Evolutionary conservation across 2,888 invertebrate genomes (phyloP).

Genomic region (Drepana falcataria): DNA sequence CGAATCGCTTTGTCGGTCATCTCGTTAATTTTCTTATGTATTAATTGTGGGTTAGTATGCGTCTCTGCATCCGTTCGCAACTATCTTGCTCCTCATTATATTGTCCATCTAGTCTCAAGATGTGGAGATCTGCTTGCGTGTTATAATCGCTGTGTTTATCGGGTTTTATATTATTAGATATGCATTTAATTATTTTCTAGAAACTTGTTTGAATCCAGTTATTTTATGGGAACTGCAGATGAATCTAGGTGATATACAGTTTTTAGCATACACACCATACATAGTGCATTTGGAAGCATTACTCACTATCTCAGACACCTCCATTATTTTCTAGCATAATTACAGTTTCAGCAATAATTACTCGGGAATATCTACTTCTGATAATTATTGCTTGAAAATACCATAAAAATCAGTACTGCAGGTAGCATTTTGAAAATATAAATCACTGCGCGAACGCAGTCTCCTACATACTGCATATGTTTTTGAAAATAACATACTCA

Average conservation of each 20-base stretch:
- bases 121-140: background rate
- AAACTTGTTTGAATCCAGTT: background rate
- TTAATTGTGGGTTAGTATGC: constrained; percentile 62
- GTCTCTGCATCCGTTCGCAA: constrained; percentile 54
- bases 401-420: too few relatives aligned
- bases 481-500: too few relatives aligned
- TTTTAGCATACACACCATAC: background rate
- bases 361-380: too few relatives aligned
- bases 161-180: background rate
- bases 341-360: too few relatives aligned
- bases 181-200: background rate
- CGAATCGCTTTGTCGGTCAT: constrained; percentile 48
- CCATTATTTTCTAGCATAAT: too few relatives aligned
- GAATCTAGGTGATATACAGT: background rate
- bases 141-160: background rate
- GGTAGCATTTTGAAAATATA: too few relatives aligned
- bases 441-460: too few relatives aligned
- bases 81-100: constrained; percentile 56
- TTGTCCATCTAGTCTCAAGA: constrained; percentile 32
- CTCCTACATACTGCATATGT: too few relatives aligned
- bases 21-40: constrained; percentile 49
- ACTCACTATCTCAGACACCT: too few relatives aligned
- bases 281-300: too few relatives aligned
- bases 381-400: too few relatives aligned
- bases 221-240: background rate